Evolutionary conservation across 2,113 vertebrate species (phyloP), one percentile per base, ranked within the genome.

Genomic region (Bucco capensis): DNA sequence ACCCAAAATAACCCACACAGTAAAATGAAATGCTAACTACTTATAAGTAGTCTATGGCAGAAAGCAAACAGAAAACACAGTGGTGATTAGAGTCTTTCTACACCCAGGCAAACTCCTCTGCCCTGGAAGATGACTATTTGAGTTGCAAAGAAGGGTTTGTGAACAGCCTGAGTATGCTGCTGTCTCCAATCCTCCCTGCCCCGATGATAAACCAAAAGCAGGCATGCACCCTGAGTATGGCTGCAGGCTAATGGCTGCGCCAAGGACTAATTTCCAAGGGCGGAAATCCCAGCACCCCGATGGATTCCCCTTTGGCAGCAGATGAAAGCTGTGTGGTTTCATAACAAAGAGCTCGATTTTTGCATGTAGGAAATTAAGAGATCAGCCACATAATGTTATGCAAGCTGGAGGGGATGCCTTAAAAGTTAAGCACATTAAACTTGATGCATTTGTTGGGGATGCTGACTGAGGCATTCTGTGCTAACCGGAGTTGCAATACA

Each of bases 301-400:
- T 81, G 92, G 88, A 71, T 93, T 88, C 71, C 38, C 82, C 51
- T 80, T 61, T 91, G 89, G 89, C 94, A 91, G 71, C 67, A 77
- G 71, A 89, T 93, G 87, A 95, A 95, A 92, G 88, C 35, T 35
- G 10, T 46, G 74, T 7, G 69, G 75, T 73, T 95, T 76, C 83
- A 77, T 88, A 95, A 95, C 79, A 91, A 88, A 92, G 72, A 86
- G 49, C 56, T 92, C 0, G 0, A 10, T 33, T 88, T 92, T 89
- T 71, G 44, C 83, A 23, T 49, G 49, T 83, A 86, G 93, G 90
- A 96, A 95, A 91, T 91, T 2, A 74, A 40, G 85, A 83, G 64
- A 91, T 96, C 76, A 89, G 88, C 69, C 85, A 30, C 67, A 60
- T 75, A 44, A 67, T 37, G 40, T 67, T 83, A 64, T 30, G 61